Base-by-base conservation (phyloP, 1,140 invertebrate species). In the Riptortus pedestris region DNA sequence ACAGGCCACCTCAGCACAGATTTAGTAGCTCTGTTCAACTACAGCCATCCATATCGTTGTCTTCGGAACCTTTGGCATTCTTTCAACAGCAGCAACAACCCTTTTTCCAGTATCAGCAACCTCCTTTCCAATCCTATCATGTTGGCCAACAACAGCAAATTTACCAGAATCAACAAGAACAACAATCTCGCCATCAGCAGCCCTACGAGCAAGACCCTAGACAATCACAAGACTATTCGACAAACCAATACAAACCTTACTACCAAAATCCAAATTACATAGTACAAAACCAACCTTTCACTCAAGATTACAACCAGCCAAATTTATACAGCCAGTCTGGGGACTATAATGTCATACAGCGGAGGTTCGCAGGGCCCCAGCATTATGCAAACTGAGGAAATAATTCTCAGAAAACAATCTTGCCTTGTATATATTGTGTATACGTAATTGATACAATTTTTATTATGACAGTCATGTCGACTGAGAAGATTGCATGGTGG, bases 1-100 rank as follows among this genome's bases (percentile, higher is more conserved):
- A 68, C 65, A 57, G 67, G 18, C 68, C 68, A 7, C 68, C 61
- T 28, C 14, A 11, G 48, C 51, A 55, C 51, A 18, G 51, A 18
- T 55, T 55, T 24, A 26, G 51, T 26, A 24, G 20, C 24, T 22
- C 20, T 2, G 51, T 55, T 1, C 51, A 55, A 4, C 33, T 61
- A 3, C 64, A 65, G 7, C 60, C 38, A 14, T 64, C 57, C 45
- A 31, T 26, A n/a, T 20, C 63, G 12, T 12, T 20, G 38, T 11
- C 52, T 28, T 24, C 38, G 18, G 14, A 26, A 57, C 65, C 65
- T 16, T 33, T 66, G 16, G 22, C 22, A 20, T n/a, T n/a, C 55
- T 5, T 24, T 22, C 51, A 60, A 18, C 58, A 24, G 27, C 22
- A 16, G 27, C 20, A 26, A 4, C 45, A 14, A 14, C 4, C 45